phyloP scores from a whole-genome alignment of 2,888 invertebrate species.

The Netelia melanura region DNA sequence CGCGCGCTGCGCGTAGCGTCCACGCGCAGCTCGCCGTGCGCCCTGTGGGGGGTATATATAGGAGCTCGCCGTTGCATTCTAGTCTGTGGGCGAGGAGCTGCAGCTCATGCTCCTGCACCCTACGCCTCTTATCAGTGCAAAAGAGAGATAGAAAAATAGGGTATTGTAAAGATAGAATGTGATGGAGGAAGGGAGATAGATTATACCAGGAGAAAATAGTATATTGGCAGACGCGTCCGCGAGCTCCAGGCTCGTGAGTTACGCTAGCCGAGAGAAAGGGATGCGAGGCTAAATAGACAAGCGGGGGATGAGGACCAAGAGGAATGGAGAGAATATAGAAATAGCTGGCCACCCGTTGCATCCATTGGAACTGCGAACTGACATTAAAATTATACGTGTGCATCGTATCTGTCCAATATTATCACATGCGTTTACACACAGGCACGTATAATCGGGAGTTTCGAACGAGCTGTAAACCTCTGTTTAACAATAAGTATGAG shows the following conservation, averaged over 20 bases:
- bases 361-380: conserved; percentile 26
- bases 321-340: conserved; percentile 31
- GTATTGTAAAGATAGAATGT: not conserved
- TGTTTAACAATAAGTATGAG: too few species aligned
- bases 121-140: conserved; percentile 47
- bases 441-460: conserved; percentile 3
- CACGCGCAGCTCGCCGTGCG: conserved; percentile 39
- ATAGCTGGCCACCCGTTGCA: conserved; percentile 30
- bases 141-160: not conserved
- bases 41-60: conserved; percentile 19
- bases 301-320: conserved; percentile 37
- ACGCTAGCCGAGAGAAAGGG: conserved; percentile 31
- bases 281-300: conserved; percentile 36
- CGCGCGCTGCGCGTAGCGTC: conserved; percentile 57
- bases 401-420: not conserved
- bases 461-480: not conserved
- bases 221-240: conserved; percentile 55
- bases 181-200: conserved; percentile 41
- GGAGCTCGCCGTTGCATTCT: conserved; percentile 22
- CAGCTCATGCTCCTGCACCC: conserved; percentile 12
- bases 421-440: not conserved
- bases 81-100: conserved; percentile 34
- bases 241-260: conserved; percentile 40
- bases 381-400: not conserved
- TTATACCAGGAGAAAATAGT: conserved; percentile 34